A percentile compares a stretch with the other conserved stretches of the same genome.
These are phyloP conservation scores for Taphrorychus bicolor DNA, from an alignment of 2,888 invertebrate genomes.

Conservation along the genomic window DNA sequence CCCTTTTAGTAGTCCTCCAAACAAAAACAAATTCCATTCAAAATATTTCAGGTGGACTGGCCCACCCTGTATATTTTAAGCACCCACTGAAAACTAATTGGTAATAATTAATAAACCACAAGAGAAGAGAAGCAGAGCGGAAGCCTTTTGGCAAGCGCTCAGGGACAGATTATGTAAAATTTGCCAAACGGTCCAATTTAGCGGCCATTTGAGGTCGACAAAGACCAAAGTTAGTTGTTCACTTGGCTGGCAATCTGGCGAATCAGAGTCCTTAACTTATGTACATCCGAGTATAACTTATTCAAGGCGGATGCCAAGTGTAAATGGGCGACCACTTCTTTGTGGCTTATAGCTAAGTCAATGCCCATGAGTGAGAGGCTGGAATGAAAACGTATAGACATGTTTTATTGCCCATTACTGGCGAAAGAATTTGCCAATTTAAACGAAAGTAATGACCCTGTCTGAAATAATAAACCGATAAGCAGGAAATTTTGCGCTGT, in stretches of 20 bases:
- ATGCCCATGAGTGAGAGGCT: background rate
- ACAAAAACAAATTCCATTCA: no score
- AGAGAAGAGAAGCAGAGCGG: background rate
- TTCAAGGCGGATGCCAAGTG: background rate
- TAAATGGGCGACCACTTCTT: background rate
- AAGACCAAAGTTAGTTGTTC: conserved; percentile 4
- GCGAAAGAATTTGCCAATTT: conserved; percentile 34
- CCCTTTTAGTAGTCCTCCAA: no score
- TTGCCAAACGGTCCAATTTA: conserved; percentile 4
- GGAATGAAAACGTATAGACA: background rate
- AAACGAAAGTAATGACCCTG: conserved; percentile 34
- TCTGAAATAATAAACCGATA: conserved; percentile 35
- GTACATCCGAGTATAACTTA: background rate
- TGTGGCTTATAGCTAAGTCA: background rate
- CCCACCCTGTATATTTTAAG: no score
- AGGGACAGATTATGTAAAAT: conserved; percentile 2
- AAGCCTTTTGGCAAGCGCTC: background rate
- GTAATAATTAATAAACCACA: no score
- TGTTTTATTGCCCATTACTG: background rate
- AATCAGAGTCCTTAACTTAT: background rate
- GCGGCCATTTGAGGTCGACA: conserved; percentile 1
- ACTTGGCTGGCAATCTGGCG: background rate
- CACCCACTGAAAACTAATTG: no score
- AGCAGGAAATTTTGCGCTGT: conserved; percentile 34
- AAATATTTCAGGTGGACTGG: no score